phyloP scores from a whole-genome alignment of 2,113 vertebrate genomes.

The Onychorhynchus coronatus region DNA sequence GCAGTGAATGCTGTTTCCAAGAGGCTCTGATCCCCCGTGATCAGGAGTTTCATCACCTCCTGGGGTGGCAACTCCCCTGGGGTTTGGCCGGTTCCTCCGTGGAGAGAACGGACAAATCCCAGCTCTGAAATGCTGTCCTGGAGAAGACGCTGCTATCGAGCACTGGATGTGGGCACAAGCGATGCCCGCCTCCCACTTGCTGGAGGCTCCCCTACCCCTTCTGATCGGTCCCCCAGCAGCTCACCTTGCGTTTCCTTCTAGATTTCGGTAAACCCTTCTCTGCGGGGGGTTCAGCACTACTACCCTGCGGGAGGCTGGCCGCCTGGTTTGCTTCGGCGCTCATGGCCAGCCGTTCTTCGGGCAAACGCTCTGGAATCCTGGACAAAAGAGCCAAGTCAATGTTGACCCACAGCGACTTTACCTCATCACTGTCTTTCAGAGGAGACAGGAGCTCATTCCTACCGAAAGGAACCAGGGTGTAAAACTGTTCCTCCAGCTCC shows the following conservation, averaged over 20 bases:
- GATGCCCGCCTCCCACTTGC: neutral
- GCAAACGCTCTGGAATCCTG: slow-evolving; percentile 85
- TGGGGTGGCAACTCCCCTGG: neutral
- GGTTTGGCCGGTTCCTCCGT: neutral
- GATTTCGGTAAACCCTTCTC: slow-evolving; percentile 80
- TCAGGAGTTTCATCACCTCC: neutral
- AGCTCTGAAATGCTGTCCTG: neutral
- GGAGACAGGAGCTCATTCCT: slow-evolving; percentile 81
- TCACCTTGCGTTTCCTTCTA: slow-evolving; percentile 95
- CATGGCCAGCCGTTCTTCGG: slow-evolving; percentile 67
- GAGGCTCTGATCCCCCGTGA: neutral
- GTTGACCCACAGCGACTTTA: slow-evolving; percentile 91
- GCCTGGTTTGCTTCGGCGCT: slow-evolving; percentile 70
- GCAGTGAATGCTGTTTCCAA: accelerated
- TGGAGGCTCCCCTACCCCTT: neutral
- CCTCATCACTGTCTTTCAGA: slow-evolving; percentile 81
- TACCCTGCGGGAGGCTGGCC: slow-evolving; percentile 64
- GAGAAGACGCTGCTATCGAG: neutral
- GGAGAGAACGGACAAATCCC: neutral
- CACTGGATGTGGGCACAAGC: accelerated
- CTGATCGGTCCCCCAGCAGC: neutral
- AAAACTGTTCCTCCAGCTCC: slow-evolving; percentile 85
- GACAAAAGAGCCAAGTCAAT: slow-evolving; percentile 93
- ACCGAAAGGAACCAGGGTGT: slow-evolving; percentile 94
- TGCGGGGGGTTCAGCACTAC: slow-evolving; percentile 52